phyloP scores from a whole-genome alignment of 2,113 vertebrate species.

The Dendropsophus ebraccatus region DNA sequence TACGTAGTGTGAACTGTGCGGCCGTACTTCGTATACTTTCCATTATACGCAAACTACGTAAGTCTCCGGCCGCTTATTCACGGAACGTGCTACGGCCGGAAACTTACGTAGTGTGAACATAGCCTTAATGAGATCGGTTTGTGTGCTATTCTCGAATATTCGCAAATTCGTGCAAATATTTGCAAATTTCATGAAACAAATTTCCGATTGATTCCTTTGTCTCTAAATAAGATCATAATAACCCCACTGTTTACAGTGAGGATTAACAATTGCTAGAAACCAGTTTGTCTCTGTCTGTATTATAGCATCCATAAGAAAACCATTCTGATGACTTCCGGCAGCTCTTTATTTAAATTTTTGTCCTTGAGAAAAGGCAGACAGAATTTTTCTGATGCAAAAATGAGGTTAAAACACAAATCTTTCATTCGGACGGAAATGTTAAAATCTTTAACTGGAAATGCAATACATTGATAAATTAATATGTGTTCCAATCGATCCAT shows the following conservation, averaged over 20 bases:
- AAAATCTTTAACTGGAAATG: conserved; percentile 39
- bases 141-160: no score
- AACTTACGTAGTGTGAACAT: no score
- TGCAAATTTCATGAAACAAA: no score
- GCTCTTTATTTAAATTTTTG: background rate
- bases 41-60: no score
- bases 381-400: background rate
- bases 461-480: conserved; percentile 40
- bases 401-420: conserved; percentile 40
- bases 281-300: background rate
- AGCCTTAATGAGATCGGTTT: no score
- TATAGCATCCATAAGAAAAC: background rate
- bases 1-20: no score
- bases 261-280: background rate
- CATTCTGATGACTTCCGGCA: background rate
- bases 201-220: no score
- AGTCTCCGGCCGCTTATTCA: no score
- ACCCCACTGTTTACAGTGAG: background rate
- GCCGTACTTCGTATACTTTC: no score
- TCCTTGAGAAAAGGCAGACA: conserved; percentile 13
- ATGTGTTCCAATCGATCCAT: conserved; percentile 22
- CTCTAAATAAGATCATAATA: no score
- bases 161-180: no score
- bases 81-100: no score
- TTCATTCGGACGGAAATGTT: conserved; percentile 37